Conservation (phyloP, 2,888 invertebrate genomes). For the Ashinkailepas kermadecensis region DNA sequence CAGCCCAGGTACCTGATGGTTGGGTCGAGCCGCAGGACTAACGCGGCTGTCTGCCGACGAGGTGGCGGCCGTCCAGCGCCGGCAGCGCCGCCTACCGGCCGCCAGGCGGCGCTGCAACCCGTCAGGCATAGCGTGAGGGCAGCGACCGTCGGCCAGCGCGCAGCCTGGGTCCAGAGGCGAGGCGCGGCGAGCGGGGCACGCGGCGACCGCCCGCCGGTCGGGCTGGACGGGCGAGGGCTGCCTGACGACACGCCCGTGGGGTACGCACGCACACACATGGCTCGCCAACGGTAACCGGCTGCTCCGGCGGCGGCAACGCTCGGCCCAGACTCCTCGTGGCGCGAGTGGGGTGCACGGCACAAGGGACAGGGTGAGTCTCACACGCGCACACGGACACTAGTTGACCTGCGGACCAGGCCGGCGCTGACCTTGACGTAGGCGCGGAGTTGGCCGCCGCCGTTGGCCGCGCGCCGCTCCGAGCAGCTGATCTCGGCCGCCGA, state of each 20-base stretch:
- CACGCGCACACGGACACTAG: too few relatives aligned
- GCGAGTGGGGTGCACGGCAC: background rate
- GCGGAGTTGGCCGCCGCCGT: background rate
- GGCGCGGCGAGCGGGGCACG: too few relatives aligned
- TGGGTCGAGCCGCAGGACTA: background rate
- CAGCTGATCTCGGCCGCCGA: constrained; percentile 11
- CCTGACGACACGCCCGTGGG: too few relatives aligned
- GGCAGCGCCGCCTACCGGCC: constrained; percentile 12
- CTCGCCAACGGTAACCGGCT: too few relatives aligned
- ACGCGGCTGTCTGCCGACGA: background rate
- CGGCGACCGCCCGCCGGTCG: too few relatives aligned
- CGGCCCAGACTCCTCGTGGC: too few relatives aligned
- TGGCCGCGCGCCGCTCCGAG: background rate
- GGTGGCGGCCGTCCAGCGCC: background rate
- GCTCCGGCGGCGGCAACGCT: too few relatives aligned
- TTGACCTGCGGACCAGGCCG: too few relatives aligned
- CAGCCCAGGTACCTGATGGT: background rate
- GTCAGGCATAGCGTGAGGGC: background rate
- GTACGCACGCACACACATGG: too few relatives aligned
- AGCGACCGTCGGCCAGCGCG: background rate
- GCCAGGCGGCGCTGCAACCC: constrained; percentile 5
- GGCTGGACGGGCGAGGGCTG: too few relatives aligned
- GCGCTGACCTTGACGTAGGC: background rate
- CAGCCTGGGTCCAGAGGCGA: background rate
- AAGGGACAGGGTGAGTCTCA: too few relatives aligned